Evolutionary conservation across 2,797 vertebrate genomes (phyloP).

Genomic region (Pseudochirops corinnae): DNA sequence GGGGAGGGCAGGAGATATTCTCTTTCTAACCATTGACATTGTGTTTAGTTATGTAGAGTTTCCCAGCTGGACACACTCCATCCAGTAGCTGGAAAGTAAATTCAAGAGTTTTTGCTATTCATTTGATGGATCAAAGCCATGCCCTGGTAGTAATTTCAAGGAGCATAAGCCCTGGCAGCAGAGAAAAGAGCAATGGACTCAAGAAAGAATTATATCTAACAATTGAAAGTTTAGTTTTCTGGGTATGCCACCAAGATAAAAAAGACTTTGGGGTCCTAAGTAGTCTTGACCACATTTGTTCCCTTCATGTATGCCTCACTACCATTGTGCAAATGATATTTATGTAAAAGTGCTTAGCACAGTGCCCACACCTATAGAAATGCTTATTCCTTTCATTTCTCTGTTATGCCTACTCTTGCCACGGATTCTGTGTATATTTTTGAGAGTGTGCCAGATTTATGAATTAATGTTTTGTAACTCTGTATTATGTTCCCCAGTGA

Average conservation of each 20-base stretch:
- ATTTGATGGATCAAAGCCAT: too few relatives aligned
- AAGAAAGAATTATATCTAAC: not conserved
- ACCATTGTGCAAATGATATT: not conserved
- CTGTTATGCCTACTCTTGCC: not conserved
- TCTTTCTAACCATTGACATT: too few relatives aligned
- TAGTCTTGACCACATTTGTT: not conserved
- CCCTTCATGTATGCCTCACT: not conserved
- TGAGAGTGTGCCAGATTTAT: not conserved
- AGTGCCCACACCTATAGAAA: not conserved
- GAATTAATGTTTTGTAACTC: not conserved
- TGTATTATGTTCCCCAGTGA: not conserved
- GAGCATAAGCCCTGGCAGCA: not conserved
- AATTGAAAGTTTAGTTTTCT: not conserved
- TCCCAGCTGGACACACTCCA: too few relatives aligned
- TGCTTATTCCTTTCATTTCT: not conserved
- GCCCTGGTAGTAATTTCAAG: not conserved
- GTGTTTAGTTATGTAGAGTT: too few relatives aligned
- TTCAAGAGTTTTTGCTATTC: too few relatives aligned
- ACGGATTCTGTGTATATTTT: not conserved
- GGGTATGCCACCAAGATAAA: not conserved
- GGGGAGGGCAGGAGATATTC: too few relatives aligned
- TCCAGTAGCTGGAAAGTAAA: too few relatives aligned
- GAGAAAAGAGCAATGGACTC: not conserved
- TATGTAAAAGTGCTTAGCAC: not conserved
- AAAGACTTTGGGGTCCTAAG: not conserved